These are phyloP conservation scores for Antedon mediterranea DNA, from an alignment of 53 echinoderm and acorn worm genomes.

Conservation along the genomic window DNA sequence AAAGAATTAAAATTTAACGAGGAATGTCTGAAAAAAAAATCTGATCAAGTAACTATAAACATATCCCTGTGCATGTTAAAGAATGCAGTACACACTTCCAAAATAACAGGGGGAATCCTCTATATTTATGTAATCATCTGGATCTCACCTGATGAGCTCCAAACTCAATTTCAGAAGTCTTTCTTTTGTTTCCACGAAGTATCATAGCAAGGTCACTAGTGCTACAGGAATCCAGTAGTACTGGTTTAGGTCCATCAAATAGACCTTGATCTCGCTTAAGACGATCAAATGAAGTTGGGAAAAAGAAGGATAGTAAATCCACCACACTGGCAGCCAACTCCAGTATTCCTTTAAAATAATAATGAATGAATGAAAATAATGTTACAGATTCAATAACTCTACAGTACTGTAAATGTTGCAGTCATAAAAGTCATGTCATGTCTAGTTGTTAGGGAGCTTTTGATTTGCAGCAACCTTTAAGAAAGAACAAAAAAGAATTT, in stretches of 20 bases:
- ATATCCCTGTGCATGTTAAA: too few species aligned
- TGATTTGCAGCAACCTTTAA: too few species aligned
- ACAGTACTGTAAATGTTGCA: too few species aligned
- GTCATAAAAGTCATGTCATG: too few species aligned
- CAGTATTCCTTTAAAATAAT: constrained; percentile 26
- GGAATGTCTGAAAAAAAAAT: too few species aligned
- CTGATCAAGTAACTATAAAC: too few species aligned
- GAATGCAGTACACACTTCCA: too few species aligned
- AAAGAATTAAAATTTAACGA: not conserved
- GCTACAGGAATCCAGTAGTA: constrained; percentile 37
- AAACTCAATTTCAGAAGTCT: constrained; percentile 53
- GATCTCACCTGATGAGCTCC: constrained; percentile 42
- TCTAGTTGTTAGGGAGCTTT: too few species aligned
- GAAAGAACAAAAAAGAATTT: too few species aligned
- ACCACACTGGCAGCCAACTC: constrained; percentile 38
- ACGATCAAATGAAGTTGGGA: constrained; percentile 44
- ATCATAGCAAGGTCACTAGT: constrained; percentile 40
- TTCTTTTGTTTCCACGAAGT: constrained; percentile 41
- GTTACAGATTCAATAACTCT: too few species aligned
- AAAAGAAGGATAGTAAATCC: constrained; percentile 38
- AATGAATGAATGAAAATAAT: too few species aligned
- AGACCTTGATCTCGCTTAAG: constrained; percentile 42
- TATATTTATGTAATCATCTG: not conserved
- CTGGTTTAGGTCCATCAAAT: constrained; percentile 45
- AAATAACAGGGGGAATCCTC: too few species aligned